Evolutionary conservation across 2,113 vertebrate genomes (phyloP), one percentile per base, ranked within the genome.

Genomic region (Oryzias melastigma): DNA sequence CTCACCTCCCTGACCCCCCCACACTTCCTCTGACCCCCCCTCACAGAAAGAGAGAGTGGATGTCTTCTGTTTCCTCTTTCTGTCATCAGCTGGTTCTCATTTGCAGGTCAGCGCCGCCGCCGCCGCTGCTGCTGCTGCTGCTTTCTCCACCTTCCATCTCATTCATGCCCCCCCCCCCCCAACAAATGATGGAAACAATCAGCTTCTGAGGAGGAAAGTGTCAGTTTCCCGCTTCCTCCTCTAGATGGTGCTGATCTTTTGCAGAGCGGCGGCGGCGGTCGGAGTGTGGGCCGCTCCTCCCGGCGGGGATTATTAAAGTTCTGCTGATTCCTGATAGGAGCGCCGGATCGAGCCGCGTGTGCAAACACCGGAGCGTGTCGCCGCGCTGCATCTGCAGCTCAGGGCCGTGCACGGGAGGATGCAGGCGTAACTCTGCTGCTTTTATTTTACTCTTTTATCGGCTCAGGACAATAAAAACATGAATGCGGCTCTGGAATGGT

Each of bases 401-500:
- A 27, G 42, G 50, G 62, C 62, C 42, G 63, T 77, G 60, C 68
- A 67, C 53, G 24, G 42, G 62, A 35, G 71, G 8, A 12, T 2
- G 29, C 29, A 35, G 1, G 29, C 29, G 29, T 10, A 12, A 10
- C 7, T 12, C 35, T 35, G 1, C 8, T 35, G 35, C 8, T 35
- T 73, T 84, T 78, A 82, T 86, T 71, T 55, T 44, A 1, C 8
- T 46, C 22, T 53, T 81, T 90, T 93, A 80, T 85, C 85, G 84
- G 79, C 71, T 67, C 68, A 27, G 88, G 93, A 96, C 95, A 97
- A 98, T 96, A 95, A 98, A 98, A 96, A 96, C 95, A 96, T 97
- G 96, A 94, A 98, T 97, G 35, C 98, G 96, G 93, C 92, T 95
- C 93, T 94, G 95, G 97, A 96, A 96, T 98, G 94, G 95, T 96